These are phyloP conservation scores for Andricus curvator DNA, from an alignment of 2,888 invertebrate species.

Conservation along the genomic window DNA sequence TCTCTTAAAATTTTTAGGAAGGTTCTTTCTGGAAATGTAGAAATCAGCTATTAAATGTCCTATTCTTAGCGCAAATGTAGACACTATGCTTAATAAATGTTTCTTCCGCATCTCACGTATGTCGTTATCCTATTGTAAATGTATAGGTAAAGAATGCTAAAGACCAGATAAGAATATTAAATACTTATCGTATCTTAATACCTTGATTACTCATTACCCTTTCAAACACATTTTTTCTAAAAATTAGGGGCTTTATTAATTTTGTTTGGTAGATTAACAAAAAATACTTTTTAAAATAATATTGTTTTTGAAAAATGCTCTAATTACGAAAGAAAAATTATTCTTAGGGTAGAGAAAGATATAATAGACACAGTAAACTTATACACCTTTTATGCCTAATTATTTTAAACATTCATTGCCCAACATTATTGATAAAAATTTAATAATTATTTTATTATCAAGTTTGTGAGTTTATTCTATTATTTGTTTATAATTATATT, in stretches of 20 bases:
- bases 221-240: neutral
- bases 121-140: neutral
- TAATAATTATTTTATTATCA: neutral
- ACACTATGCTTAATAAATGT: neutral
- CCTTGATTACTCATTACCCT: neutral
- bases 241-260: neutral
- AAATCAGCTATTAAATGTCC: neutral
- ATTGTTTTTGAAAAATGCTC: too few relatives aligned
- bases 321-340: too few relatives aligned
- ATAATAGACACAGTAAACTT: too few relatives aligned
- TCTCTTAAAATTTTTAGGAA: neutral
- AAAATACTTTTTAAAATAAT: neutral
- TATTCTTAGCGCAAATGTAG: neutral
- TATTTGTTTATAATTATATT: neutral
- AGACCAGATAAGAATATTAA: neutral
- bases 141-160: too few relatives aligned
- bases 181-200: neutral
- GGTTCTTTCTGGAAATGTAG: neutral
- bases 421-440: too few relatives aligned
- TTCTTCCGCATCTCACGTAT: neutral
- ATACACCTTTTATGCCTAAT: too few relatives aligned
- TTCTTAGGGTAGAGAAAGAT: too few relatives aligned
- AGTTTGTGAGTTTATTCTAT: neutral
- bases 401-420: too few relatives aligned
- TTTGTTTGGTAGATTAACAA: neutral